Conservation (phyloP, 2,113 vertebrate genomes). For the Carassius auratus region DNA sequence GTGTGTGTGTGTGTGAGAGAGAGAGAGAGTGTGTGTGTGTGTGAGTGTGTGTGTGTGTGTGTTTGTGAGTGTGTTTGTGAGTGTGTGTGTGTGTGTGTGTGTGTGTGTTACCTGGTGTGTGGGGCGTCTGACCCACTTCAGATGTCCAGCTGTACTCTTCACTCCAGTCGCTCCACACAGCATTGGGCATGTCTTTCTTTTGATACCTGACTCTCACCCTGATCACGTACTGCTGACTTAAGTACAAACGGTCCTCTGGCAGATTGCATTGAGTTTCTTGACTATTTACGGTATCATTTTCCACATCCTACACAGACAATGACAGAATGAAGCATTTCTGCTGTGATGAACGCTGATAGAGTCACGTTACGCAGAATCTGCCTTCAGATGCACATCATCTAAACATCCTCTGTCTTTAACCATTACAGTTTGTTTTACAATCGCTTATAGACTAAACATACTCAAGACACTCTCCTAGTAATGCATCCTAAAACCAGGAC, state of each 20-base stretch:
- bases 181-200: accelerated
- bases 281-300: accelerated
- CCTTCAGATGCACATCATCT: neutral
- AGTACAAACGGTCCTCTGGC: accelerated
- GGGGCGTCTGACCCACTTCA: neutral
- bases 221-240: neutral
- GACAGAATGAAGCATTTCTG: neutral
- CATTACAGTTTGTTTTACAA: neutral
- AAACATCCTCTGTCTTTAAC: neutral
- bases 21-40: too few relatives aligned
- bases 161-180: conserved; percentile 25
- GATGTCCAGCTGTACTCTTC: neutral
- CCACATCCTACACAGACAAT: neutral
- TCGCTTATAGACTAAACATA: neutral
- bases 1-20: too few relatives aligned
- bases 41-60: too few relatives aligned
- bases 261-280: accelerated
- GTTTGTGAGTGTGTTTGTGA: too few relatives aligned
- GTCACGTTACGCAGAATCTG: neutral
- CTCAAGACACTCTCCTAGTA: neutral
- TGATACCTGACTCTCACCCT: neutral
- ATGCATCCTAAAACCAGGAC: neutral
- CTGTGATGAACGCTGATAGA: neutral
- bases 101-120: neutral
- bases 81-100: neutral